Base-by-base conservation (phyloP, 2,113 vertebrate species). In the Hystrix brachyura region DNA sequence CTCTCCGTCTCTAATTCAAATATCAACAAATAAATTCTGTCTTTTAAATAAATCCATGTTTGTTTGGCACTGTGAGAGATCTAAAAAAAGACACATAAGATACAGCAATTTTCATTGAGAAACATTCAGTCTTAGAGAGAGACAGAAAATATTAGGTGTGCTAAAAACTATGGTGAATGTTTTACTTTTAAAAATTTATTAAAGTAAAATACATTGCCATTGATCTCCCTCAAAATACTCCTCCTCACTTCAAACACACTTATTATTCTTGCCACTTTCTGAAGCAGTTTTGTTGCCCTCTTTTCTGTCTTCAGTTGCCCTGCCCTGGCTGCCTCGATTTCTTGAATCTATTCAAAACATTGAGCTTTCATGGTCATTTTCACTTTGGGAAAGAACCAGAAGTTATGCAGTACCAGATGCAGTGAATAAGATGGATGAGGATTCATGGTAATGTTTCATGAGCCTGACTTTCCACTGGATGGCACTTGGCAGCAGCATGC, bases 31-130 rank as follows among this genome's bases (percentile, higher is more conserved):
- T 90, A 67, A 60, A 80, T 85, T 57, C 43, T 76, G 29, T 60
- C 17, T 93, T 87, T 90, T 59, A 74, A 53, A 69, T 57, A 96
- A 94, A 89, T 4, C 64, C 10, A 85, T 81, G 4, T 62, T 19
- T 86, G 13, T 64, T 87, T 4, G 14, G 46, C 46, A 91, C 19
- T 96, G 32, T 80, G 51, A 72, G 10, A 79, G n/a, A 71, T 72
- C 72, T 8, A 79, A 53, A 90, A 88, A 72, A 72, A 19, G 64
- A 14, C 23, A 85, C 32, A 38, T 21, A 19, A 29, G 32, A 55
- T 82, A 59, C 19, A 92, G 38, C 43, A 13, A 71, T 82, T 79
- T 62, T 83, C 29, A 82, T 10, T 69, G 62, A 90, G 34, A 11
- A 25, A 7, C 2, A 38, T 80, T 95, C 34, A 27, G 0, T 76